Percentiles rank a stretch among this genome's conserved stretches.
phyloP scores from a whole-genome alignment of 2,113 vertebrate genomes.

The Vulpes vulpes region DNA sequence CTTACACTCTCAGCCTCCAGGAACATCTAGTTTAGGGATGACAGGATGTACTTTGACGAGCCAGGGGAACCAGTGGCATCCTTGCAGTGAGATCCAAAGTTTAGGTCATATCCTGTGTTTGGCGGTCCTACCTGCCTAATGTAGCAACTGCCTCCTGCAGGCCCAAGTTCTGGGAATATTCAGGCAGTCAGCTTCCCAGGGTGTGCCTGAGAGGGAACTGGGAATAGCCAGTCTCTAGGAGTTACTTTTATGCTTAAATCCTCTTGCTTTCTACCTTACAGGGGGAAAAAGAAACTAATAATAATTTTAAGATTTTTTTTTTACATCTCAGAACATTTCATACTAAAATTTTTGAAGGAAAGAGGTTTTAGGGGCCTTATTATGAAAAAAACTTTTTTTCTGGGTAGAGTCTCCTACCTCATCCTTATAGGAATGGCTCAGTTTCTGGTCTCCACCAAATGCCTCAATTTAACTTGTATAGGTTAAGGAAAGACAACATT shows the following conservation, averaged over 20 bases:
- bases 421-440: slow-evolving; percentile 13
- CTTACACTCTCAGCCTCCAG: background rate
- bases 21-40: background rate
- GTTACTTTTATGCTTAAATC: background rate
- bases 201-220: background rate
- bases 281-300: background rate
- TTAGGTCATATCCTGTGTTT: background rate
- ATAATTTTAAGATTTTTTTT: background rate
- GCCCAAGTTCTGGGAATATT: background rate
- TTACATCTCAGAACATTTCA: slow-evolving; percentile 15
- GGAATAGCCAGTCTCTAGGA: background rate
- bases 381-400: background rate
- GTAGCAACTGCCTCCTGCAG: background rate
- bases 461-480: background rate
- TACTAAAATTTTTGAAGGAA: slow-evolving; percentile 39
- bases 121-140: background rate
- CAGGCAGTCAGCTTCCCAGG: background rate
- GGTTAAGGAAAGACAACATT: slow-evolving; percentile 34
- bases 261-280: background rate
- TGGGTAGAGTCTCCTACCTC: background rate
- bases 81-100: background rate
- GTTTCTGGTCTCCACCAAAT: background rate
- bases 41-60: slow-evolving; percentile 17
- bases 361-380: slow-evolving; percentile 30
- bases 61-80: background rate